These are phyloP conservation scores for Callosobruchus maculatus DNA, from an alignment of 2,888 invertebrate genomes.

Conservation along the genomic window DNA sequence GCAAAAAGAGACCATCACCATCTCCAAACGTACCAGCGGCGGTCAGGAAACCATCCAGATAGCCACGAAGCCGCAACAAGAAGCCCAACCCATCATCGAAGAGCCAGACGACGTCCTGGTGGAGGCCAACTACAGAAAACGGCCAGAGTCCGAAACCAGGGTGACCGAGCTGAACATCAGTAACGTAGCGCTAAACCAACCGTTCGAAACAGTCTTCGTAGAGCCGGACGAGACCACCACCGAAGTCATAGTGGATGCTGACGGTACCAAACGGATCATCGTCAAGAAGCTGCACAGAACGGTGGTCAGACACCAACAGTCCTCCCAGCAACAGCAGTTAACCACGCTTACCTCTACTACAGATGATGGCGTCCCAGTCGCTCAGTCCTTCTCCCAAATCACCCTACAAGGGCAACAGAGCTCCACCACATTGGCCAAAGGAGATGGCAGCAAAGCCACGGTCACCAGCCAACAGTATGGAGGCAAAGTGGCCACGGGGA, in stretches of 20 bases:
- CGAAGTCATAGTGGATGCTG: constrained; percentile 74
- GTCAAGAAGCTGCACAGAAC: constrained; percentile 70
- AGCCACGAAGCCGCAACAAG: constrained; percentile 58
- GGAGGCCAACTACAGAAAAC: constrained; percentile 67
- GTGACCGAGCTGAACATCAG: constrained; percentile 68
- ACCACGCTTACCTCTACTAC: constrained; percentile 55
- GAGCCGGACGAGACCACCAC: constrained; percentile 82
- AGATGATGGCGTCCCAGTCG: constrained; percentile 57
- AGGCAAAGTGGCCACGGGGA: constrained; percentile 60
- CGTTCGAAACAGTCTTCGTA: constrained; percentile 76
- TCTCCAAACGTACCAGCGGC: constrained; percentile 59
- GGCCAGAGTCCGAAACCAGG: constrained; percentile 51
- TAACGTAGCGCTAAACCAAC: constrained; percentile 65
- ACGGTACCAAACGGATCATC: constrained; percentile 77
- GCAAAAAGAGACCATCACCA: constrained; percentile 61
- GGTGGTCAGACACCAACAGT: constrained; percentile 63
- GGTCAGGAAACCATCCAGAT: constrained; percentile 71
- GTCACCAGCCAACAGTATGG: constrained; percentile 62
- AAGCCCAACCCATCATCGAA: constrained; percentile 52
- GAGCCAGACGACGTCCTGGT: constrained; percentile 62
- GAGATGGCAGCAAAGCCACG: constrained; percentile 61
- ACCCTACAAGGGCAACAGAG: constrained; percentile 64
- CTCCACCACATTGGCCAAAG: constrained; percentile 55
- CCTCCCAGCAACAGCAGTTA: constrained; percentile 61
- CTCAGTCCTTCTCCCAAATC: constrained; percentile 53